These are phyloP conservation scores for Philopedon plagiatum DNA, from an alignment of 2,888 invertebrate species.

Conservation along the genomic window DNA sequence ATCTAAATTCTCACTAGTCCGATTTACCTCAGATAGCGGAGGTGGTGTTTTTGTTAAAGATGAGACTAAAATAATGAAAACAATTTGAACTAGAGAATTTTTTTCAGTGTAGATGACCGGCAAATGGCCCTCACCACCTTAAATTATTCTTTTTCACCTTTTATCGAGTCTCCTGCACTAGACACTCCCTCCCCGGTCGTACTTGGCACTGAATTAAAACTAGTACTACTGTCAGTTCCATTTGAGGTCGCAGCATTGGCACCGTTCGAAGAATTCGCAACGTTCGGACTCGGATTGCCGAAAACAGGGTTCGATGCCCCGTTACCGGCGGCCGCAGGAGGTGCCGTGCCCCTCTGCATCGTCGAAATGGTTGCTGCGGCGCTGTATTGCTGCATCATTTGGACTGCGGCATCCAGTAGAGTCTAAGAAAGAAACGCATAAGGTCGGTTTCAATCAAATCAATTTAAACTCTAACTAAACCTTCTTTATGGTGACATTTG, in stretches of 20 bases:
- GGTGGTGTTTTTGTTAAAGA: slow-evolving; percentile 12
- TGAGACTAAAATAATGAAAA: slow-evolving; percentile 7
- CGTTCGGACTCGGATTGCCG: slow-evolving; percentile 18
- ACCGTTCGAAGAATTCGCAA: slow-evolving; percentile 13
- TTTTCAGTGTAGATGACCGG: too few relatives aligned
- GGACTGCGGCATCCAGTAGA: slow-evolving; percentile 92
- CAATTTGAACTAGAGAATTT: too few relatives aligned
- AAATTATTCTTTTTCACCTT: slow-evolving; percentile 19
- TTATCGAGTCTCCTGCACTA: slow-evolving; percentile 15
- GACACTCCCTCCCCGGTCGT: background rate
- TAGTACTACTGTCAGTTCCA: background rate
- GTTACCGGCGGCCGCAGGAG: slow-evolving; percentile 62
- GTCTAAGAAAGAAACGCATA: slow-evolving; percentile 70
- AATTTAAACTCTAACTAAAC: too few relatives aligned
- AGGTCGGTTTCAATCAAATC: too few relatives aligned
- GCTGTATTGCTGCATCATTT: slow-evolving; percentile 95
- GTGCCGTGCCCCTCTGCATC: slow-evolving; percentile 66
- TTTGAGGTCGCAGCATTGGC: slow-evolving; percentile 7
- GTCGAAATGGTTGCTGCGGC: slow-evolving; percentile 73
- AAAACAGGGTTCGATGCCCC: slow-evolving; percentile 16
- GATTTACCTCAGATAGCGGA: slow-evolving; percentile 48
- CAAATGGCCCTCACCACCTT: background rate
- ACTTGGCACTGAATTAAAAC: background rate
- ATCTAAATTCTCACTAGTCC: slow-evolving; percentile 47
- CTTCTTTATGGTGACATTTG: too few relatives aligned